Percentiles rank a stretch among this genome's conserved stretches.
These are phyloP conservation scores for Taeniopygia guttata DNA, from an alignment of 2,797 vertebrate species.

Conservation along the genomic window DNA sequence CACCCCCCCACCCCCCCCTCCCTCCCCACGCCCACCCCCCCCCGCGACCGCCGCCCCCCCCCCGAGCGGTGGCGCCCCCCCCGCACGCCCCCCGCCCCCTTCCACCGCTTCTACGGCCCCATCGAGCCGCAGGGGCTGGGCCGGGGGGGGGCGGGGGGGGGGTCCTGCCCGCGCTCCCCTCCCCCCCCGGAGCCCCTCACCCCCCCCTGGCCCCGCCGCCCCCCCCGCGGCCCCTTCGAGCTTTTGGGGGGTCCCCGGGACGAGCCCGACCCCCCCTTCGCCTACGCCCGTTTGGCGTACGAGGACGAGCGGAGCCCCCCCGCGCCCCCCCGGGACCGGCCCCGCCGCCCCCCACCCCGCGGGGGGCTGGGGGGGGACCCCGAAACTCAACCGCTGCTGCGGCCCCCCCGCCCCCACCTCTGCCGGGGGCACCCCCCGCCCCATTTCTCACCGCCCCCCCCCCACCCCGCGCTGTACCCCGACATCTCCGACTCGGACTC, in stretches of 20 bases:
- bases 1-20: not conserved
- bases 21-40: not conserved
- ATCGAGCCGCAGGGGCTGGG: not conserved
- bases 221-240: slow-evolving; percentile 26
- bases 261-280: slow-evolving; percentile 67
- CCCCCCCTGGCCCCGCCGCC: slow-evolving; percentile 41
- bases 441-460: too few relatives aligned
- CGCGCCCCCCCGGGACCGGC: not conserved
- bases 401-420: not conserved
- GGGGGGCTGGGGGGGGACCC: not conserved
- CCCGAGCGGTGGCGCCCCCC: not conserved
- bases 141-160: not conserved
- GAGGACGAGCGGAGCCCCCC: slow-evolving; percentile 72
- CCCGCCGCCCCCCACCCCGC: slow-evolving; percentile 15
- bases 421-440: not conserved
- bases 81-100: not conserved
- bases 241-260: slow-evolving; percentile 58
- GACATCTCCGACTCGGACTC: slow-evolving; percentile 74
- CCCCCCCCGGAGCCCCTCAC: slow-evolving; percentile 55
- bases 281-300: slow-evolving; percentile 55
- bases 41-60: not conserved
- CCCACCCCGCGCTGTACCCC: slow-evolving; percentile 8
- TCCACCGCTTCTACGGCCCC: not conserved
- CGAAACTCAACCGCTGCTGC: not conserved
- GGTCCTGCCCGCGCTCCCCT: too few relatives aligned